Base-by-base conservation (phyloP, 2,888 invertebrate species). In the Eurois occulta region DNA sequence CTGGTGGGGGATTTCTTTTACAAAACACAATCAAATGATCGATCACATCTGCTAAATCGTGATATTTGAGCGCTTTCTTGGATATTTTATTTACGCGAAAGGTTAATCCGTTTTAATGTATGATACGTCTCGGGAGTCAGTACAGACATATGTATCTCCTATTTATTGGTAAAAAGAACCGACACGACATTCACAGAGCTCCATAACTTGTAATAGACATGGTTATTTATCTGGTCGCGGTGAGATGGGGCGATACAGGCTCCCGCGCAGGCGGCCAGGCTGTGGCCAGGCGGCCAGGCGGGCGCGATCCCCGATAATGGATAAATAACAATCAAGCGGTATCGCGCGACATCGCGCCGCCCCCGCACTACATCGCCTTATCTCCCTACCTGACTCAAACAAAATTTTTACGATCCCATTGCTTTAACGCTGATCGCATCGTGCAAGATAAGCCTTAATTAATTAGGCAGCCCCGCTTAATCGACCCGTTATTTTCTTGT, bases 251-350 rank as follows among this genome's bases (percentile, higher is more conserved):
- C 87, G 93, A 93, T 93, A 92, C 76, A 81, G 86, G 90, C 92
- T 93, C 90, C 91, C 89, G 92, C 91, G 93, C 91, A 90, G 92
- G 91, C 92, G 92, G 89, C 80, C 91, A 60, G 32, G 60, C 91
- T 90, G 92, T 91, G 60, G 60, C 60, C 18, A 60, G 28, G 60
- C 60, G 32, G 82, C 91, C 64, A 90, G 92, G 91, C 92, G 92
- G 88, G 80, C 91, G 93, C 91, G 93, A 94, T 93, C 91, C 87
- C 82, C 91, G 94, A 94, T 94, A 94, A 92, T 92, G 91, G 90
- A 93, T 94, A 94, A 94, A 95, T 94, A 95, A 94, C 93, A 94
- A 95, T 94, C 95, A 92, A 86, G 91, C 90, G 91, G 90, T 94
- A 94, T 94, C 93, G 93, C 88, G 89, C 92, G 93, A 93, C 93